Evolutionary conservation across 2,113 vertebrate genomes (phyloP).

Genomic region (Urocynchramus pylzowi): DNA sequence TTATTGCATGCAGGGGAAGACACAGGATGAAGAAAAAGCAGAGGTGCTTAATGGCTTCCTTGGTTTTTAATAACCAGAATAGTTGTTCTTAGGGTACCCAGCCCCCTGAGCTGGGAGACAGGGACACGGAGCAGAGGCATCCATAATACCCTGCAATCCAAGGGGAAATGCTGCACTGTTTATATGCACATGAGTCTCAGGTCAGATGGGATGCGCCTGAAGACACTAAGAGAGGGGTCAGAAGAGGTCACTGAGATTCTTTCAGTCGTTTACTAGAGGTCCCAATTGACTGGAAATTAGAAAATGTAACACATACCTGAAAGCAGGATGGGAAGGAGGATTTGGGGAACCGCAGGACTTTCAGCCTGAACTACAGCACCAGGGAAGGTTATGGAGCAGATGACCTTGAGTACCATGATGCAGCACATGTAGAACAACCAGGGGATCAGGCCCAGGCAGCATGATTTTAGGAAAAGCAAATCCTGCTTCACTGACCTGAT

Average conservation of each 20-base stretch:
- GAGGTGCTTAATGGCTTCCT: background rate
- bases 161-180: background rate
- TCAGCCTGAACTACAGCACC: background rate
- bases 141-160: background rate
- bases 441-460: background rate
- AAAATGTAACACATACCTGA: background rate
- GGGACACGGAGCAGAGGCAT: background rate
- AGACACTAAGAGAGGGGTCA: background rate
- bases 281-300: background rate
- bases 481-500: background rate
- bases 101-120: background rate
- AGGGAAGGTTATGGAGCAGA: background rate
- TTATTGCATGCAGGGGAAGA: background rate
- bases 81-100: background rate
- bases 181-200: background rate
- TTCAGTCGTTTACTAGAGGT: background rate
- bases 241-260: background rate
- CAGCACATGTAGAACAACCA: fast-evolving
- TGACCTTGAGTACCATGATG: background rate
- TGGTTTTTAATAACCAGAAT: background rate
- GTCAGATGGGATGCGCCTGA: background rate
- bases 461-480: background rate
- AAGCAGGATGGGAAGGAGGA: background rate
- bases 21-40: background rate
- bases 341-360: background rate